Evolutionary conservation across 1,140 invertebrate genomes (phyloP).

Genomic region (Lethrus apterus): DNA sequence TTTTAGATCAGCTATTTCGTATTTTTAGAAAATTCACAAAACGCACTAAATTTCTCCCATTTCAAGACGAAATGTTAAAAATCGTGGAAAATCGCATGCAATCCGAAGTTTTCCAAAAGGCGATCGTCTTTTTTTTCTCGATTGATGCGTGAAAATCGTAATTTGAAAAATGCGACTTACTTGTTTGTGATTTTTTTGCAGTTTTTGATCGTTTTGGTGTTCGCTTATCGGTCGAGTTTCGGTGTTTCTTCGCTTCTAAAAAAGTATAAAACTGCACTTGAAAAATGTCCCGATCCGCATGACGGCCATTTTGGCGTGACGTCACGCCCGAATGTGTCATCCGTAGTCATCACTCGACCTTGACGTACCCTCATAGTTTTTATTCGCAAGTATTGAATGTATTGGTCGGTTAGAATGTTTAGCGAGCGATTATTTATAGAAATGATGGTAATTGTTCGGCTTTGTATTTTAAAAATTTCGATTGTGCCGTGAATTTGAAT

Average conservation of each 20-base stretch:
- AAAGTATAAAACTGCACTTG: background rate
- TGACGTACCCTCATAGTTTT: no score
- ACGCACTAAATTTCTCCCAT: background rate
- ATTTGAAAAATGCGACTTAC: background rate
- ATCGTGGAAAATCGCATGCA: no score
- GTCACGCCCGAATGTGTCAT: conserved; percentile 7
- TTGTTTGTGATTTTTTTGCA: background rate
- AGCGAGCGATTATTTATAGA: no score
- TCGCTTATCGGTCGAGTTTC: background rate
- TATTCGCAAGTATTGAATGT: no score
- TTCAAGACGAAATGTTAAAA: conserved; percentile 3
- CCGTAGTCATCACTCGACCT: background rate
- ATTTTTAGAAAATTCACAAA: conserved; percentile 15
- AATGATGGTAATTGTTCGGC: no score
- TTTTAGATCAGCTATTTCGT: conserved; percentile 13
- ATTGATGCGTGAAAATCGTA: background rate
- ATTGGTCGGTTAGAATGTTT: no score
- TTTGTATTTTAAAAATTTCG: no score
- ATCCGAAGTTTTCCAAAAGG: no score
- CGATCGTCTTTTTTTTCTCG: background rate
- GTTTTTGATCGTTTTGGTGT: background rate
- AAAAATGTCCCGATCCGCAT: background rate
- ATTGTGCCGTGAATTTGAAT: no score
- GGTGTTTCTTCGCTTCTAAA: background rate
- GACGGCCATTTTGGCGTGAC: conserved; percentile 11